Evolutionary conservation across 2,797 vertebrate species (phyloP), one percentile per base, ranked within the genome.

Genomic region (Nannoperca obscura): DNA sequence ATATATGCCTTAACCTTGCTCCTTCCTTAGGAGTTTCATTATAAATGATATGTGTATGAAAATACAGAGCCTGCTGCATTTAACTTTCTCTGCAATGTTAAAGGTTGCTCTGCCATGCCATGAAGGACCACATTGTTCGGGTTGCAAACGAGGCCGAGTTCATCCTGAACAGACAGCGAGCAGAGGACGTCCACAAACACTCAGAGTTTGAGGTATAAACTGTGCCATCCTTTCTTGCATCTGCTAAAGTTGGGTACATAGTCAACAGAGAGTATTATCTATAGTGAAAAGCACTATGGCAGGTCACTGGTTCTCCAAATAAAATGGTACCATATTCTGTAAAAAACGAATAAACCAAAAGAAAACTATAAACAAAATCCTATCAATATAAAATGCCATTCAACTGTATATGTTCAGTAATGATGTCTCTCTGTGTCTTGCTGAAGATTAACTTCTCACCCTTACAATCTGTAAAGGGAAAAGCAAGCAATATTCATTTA

Each of bases 71-170:
- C 47, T 42, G 24, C 34, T 72, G 19, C 32, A 24, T 86, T 73
- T 52, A 46, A 22, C 52, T 38, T 27, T 60, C n/a, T 82, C 22
- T 68, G 14, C 24, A 1, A 64, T 71, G 22, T 88, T 88, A 57
- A 80, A 99, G 98, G 89, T 95, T 99, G 71, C 90, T 99, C 40
- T 99, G 98, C 88, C 98, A 99, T 60, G 98, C 98, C 68, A 99
- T 99, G 98, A 99, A 99, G 93, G 98, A 99, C 91, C 98, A 99
- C 83, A 99, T 99, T 62, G 98, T 99, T 2, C 97, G 98, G 13
- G 98, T 99, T 1, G 98, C 98, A 80, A 99, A 99, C 58, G 98
- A 99, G 89, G 98, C 98, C 0, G 97, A 99, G 90, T 99, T 99
- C 90, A 99, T 99, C 93, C 95, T 99, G 86, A 99, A 98, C 91